Evolutionary conservation across 1,140 invertebrate genomes (phyloP), one percentile per base, ranked within the genome.

Genomic region (Penaeus japonicus): DNA sequence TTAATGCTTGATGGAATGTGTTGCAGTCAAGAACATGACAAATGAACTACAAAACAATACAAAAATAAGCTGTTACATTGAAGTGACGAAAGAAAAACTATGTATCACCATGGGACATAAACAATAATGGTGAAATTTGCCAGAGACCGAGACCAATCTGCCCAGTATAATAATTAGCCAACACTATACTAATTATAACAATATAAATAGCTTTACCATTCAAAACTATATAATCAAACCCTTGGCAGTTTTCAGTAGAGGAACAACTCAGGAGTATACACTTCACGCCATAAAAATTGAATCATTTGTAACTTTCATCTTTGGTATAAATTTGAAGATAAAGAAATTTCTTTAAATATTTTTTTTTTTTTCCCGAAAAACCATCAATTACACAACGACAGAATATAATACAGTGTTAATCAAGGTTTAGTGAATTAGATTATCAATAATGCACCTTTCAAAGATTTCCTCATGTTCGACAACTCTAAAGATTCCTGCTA

Each of bases 131-230:
- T 89, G 83, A 84, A 81, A 75, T 89, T 80, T 65, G 57, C 82
- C 54, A 78, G 73, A 85, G 62, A 84, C n/a, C n/a, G 62, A 70
- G 62, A 30, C 75, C 78, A n/a, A 82, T 54, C 79, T 81, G 73
- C 82, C 87, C 82, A 89, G 79, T 82, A 87, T 80, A 82, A 62
- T 89, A 77, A 79, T 77, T 84, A 84, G 87, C 87, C 81, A 88
- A 88, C 87, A 83, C 87, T 88, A 88, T 83, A 77, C 87, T 88
- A 88, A 82, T 88, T 82, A 85, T 89, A 85, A 84, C 82, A 89
- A 89, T 89, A 89, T 89, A 89, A 89, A 89, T 70, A 89, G 83
- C 82, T 84, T 89, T 79, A 80, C 87, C 87, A 79, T 89, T 73
- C 87, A 89, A 89, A 89, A 84, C 83, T 84, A 84, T 84, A 85